These are phyloP conservation scores for Lagenorhynchus albirostris DNA, from an alignment of 2,113 vertebrate genomes.

Conservation along the genomic window DNA sequence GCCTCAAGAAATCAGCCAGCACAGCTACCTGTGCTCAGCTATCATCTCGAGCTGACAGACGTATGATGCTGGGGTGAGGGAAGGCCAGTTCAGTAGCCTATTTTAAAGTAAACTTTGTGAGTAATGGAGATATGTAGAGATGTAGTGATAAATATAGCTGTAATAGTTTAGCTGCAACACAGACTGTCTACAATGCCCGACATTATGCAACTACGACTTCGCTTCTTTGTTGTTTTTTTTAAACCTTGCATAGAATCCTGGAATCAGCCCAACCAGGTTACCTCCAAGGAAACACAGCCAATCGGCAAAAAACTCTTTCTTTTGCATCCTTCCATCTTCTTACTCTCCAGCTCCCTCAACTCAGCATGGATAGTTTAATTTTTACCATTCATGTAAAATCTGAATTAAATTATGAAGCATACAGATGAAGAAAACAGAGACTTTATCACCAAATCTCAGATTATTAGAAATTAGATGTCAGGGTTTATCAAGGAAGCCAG, in stretches of 20 bases:
- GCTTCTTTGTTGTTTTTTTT: not conserved
- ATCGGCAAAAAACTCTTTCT: not conserved
- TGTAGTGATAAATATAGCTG: not conserved
- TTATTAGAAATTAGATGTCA: not conserved
- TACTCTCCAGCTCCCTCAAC: not conserved
- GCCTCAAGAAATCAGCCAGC: not conserved
- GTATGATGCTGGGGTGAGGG: no score
- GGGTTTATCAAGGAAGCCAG: not conserved
- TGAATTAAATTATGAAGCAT: not conserved
- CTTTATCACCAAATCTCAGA: not conserved
- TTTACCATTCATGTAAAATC: not conserved
- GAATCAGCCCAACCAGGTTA: not conserved
- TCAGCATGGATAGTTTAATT: not conserved
- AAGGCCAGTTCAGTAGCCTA: not conserved
- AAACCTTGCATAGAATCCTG: not conserved
- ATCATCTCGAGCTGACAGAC: not conserved
- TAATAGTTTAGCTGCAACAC: not conserved
- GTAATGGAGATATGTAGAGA: not conserved
- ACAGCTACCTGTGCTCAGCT: not conserved
- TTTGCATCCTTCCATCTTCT: not conserved
- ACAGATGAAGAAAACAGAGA: not conserved
- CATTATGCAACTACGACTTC: not conserved
- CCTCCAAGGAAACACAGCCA: not conserved
- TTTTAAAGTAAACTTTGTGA: slow-evolving; percentile 16
- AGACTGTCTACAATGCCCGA: not conserved